A percentile compares a stretch with the other conserved stretches of the same genome.
Evolutionary conservation across 2,113 vertebrate genomes (phyloP).

Genomic region (Macrotus californicus): DNA sequence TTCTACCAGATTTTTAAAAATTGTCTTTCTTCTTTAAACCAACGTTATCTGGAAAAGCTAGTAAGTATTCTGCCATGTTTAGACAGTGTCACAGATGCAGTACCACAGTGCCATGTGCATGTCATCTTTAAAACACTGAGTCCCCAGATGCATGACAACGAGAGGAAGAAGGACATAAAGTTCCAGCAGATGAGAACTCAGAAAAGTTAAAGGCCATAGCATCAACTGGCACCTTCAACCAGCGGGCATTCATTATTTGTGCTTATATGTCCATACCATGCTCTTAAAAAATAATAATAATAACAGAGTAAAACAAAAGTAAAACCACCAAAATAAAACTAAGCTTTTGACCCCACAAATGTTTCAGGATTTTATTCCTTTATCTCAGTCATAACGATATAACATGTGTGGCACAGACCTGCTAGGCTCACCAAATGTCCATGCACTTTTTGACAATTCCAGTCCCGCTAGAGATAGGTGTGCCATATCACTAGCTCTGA

Average conservation of each 20-base stretch:
- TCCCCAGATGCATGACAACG: background rate
- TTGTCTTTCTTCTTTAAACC: background rate
- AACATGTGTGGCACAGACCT: background rate
- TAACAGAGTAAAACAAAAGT: background rate
- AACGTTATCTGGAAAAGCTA: background rate
- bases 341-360: background rate
- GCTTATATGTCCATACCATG: background rate
- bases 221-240: background rate
- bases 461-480: background rate
- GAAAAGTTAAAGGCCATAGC: background rate
- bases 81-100: background rate
- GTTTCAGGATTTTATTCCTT: background rate
- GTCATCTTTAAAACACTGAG: background rate
- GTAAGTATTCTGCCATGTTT: background rate
- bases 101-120: background rate
- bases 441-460: rapidly evolving
- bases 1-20: background rate
- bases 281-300: background rate
- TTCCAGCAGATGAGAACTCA: background rate
- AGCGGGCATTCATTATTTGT: background rate
- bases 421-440: background rate
- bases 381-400: background rate
- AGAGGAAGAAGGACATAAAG: background rate
- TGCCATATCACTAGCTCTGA: background rate
- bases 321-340: background rate